These are phyloP conservation scores for Ciconia maguari DNA, from an alignment of 2,113 vertebrate genomes.

Conservation along the genomic window DNA sequence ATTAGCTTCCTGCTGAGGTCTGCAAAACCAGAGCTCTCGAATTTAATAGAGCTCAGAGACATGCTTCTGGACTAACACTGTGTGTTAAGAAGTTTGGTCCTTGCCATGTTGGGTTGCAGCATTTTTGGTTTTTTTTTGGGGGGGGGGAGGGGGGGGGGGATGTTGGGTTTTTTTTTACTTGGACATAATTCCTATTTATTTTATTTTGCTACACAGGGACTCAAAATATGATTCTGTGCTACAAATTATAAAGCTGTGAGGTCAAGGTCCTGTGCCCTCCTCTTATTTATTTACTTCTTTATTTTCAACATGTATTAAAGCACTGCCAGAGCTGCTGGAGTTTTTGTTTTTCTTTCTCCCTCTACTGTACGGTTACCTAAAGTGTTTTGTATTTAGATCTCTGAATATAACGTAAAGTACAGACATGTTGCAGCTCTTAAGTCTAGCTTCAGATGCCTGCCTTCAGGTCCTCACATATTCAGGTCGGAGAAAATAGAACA, in stretches of 20 bases:
- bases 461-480: background rate
- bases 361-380: background rate
- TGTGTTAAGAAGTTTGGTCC: background rate
- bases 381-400: background rate
- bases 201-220: background rate
- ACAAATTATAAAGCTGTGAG: background rate
- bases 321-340: background rate
- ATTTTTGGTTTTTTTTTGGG: background rate
- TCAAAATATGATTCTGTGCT: background rate
- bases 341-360: background rate
- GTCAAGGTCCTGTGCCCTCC: background rate
- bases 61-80: background rate
- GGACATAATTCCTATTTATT: background rate
- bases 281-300: background rate
- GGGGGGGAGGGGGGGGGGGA: too few species aligned
- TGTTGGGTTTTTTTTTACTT: background rate
- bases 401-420: background rate
- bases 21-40: background rate
- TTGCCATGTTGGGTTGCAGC: background rate
- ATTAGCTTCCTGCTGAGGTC: conserved; percentile 16
- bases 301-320: background rate
- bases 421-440: background rate
- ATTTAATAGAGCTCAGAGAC: background rate
- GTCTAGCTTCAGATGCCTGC: background rate
- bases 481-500: background rate